These are phyloP conservation scores for Halichoerus grypus DNA, from an alignment of 2,113 vertebrate genomes.

Conservation along the genomic window DNA sequence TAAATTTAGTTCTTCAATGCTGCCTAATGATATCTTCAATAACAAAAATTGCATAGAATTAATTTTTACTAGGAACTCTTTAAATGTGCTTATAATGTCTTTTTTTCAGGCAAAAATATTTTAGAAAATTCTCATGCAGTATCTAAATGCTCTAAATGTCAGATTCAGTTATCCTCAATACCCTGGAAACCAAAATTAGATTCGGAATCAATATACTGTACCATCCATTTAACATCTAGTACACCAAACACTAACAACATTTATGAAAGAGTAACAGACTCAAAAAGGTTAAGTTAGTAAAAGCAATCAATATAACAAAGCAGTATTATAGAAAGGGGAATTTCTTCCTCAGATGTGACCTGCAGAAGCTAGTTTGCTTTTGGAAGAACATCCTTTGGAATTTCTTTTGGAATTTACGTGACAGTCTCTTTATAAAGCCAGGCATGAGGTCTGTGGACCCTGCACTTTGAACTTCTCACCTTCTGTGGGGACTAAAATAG, in stretches of 20 bases:
- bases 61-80: constrained; percentile 84
- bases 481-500: not conserved
- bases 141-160: constrained; percentile 66
- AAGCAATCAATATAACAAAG: constrained; percentile 62
- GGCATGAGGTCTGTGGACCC: not conserved
- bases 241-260: constrained; percentile 70
- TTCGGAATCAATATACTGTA: constrained; percentile 64
- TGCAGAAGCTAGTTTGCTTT: not conserved
- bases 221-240: constrained; percentile 73
- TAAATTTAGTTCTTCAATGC: constrained; percentile 90
- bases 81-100: constrained; percentile 79
- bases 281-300: constrained; percentile 70
- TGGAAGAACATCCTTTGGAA: not conserved
- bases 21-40: constrained; percentile 88
- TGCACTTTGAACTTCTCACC: not conserved
- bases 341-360: constrained; percentile 13
- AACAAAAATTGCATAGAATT: constrained; percentile 82
- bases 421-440: not conserved
- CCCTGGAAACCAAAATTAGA: constrained; percentile 68
- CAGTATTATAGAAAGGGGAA: not conserved
- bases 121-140: constrained; percentile 59
- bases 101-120: constrained; percentile 71
- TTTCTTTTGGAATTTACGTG: constrained; percentile 37
- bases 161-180: constrained; percentile 63
- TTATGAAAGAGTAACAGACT: constrained; percentile 75